Conservation (phyloP, 2,888 invertebrate species). For the Nemurella pictetii region DNA sequence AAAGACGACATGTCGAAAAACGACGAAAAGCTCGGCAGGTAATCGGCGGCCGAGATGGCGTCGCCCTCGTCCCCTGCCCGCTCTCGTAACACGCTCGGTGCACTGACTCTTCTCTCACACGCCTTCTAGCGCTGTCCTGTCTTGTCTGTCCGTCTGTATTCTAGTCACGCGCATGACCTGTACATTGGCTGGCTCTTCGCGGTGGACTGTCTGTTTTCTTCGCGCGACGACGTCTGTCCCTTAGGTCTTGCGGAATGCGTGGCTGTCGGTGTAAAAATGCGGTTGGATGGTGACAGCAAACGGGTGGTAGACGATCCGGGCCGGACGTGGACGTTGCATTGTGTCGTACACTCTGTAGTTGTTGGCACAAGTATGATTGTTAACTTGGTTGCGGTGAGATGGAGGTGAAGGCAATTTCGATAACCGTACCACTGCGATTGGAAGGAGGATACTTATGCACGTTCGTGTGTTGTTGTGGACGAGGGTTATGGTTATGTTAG, state of each 20-base stretch:
- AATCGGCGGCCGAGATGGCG: conserved; percentile 50
- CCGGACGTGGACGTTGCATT: no score
- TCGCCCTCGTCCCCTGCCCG: not conserved
- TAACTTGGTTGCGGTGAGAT: no score
- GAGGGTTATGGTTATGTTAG: no score
- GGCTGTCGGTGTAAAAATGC: not conserved
- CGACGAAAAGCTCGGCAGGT: conserved; percentile 90
- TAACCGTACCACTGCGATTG: no score
- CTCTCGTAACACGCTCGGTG: not conserved
- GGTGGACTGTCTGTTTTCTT: not conserved
- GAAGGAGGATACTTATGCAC: no score
- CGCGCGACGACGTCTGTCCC: not conserved
- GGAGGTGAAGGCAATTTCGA: no score
- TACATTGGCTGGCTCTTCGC: not conserved
- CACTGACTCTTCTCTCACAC: not conserved
- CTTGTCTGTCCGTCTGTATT: not conserved
- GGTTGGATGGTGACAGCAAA: no score
- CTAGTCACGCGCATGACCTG: not conserved
- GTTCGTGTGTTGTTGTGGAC: no score
- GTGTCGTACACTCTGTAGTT: no score
- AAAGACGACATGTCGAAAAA: conserved; percentile 80
- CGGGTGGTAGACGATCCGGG: no score
- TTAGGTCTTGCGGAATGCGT: not conserved
- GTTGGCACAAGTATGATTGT: no score
- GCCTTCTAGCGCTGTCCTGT: conserved; percentile 8